Base-by-base conservation (phyloP, 2,797 vertebrate genomes). In the Halcyon leucocephala region DNA sequence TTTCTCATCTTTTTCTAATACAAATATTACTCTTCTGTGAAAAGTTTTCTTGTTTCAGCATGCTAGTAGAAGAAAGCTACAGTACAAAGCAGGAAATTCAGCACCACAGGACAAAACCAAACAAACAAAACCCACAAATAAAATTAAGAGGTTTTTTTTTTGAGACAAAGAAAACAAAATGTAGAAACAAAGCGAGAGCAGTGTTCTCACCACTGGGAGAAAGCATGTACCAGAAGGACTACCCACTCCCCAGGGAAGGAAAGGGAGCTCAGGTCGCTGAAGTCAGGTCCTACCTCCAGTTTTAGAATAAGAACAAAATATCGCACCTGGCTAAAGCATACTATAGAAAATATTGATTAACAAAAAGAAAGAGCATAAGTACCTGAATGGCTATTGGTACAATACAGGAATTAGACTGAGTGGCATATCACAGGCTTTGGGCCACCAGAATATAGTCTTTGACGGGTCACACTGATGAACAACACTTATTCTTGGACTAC, bases 271-370 rank as follows among this genome's bases (percentile, higher is more conserved):
- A 28, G 24, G 28, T 51, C 44, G 77, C 73, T 57, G 10, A 66
- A 81, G 24, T 35, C 26, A 67, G 24, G 35, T 49, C 70, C 48
- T 48, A 65, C 52, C 29, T 77, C 24, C 18, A 39, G 16, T 14
- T 52, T 72, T 24, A 61, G 41, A 82, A 6, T 18, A 17, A 70
- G 49, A 86, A 54, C 24, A 67, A 89, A 51, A 29, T 24, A 70
- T 2, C 48, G 21, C 9, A 78, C 14, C 31, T 28, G 22, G 25
- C 41, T 39, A 69, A 86, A 74, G 35, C 5, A n/a, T 1, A 16
- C 1, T 4, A 17, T 1, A 64, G 20, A 69, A 6, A 61, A 49
- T 7, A 62, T 0, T 0, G 1, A 31, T 7, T 39, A 11, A 55
- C 5, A 24, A 70, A 52, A 39, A 51, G 49, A 39, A 39, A 19